These are phyloP conservation scores for Brachionus angularis DNA, from an alignment of 1,140 invertebrate species.

Conservation along the genomic window DNA sequence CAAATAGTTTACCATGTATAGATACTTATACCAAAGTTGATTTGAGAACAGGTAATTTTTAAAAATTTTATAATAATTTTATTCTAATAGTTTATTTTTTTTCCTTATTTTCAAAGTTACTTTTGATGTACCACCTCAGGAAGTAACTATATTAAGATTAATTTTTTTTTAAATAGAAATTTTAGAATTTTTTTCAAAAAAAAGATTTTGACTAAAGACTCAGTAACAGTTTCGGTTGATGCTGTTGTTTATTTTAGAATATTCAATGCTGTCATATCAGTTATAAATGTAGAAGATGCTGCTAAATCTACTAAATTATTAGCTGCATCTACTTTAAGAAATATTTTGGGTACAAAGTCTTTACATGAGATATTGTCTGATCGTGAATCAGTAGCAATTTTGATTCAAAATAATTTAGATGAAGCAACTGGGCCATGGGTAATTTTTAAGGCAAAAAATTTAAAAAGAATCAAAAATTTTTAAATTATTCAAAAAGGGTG, in stretches of 20 bases:
- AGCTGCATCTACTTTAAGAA: constrained; percentile 45
- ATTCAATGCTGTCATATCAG: constrained; percentile 27
- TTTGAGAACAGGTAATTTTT: constrained; percentile 41
- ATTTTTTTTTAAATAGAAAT: background rate
- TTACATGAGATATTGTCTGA: constrained; percentile 43
- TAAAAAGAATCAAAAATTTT: background rate
- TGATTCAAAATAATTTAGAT: constrained; percentile 43
- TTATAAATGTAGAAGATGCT: constrained; percentile 45
- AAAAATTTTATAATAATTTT: too few relatives aligned
- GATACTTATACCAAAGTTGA: constrained; percentile 44
- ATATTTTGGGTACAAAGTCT: constrained; percentile 44
- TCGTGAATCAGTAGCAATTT: constrained; percentile 38
- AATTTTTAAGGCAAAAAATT: background rate
- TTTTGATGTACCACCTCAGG: constrained; percentile 42
- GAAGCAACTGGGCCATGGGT: constrained; percentile 41
- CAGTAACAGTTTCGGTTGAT: constrained; percentile 41
- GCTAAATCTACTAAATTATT: constrained; percentile 44
- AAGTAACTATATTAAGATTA: background rate
- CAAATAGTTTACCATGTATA: constrained; percentile 44
- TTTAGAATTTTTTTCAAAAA: background rate
- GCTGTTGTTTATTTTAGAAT: constrained; percentile 44
- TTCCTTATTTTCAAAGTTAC: background rate
- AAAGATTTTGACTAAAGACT: constrained; percentile 44
- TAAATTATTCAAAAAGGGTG: constrained; percentile 7
- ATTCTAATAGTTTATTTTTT: background rate